Conservation (phyloP, 2,888 invertebrate species). For the Anorthoa munda region DNA sequence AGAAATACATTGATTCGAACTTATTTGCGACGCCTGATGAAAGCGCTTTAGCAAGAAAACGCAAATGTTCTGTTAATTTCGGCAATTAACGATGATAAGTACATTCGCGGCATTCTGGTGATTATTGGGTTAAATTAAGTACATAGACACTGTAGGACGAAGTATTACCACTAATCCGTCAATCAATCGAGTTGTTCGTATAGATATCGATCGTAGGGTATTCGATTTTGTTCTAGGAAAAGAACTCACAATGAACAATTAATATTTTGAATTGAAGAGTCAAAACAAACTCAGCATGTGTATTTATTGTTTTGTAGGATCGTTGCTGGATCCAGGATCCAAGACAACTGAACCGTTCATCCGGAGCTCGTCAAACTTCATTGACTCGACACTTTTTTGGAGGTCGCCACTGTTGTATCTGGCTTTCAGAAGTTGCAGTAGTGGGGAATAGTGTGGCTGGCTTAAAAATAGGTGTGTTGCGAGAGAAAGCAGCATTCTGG, state of each 20-base stretch:
- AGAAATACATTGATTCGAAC: not conserved
- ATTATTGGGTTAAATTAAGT: not conserved
- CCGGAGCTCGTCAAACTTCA: too few species aligned
- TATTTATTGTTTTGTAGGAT: too few species aligned
- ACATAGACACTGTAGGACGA: not conserved
- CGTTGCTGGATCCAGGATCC: too few species aligned
- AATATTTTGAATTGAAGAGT: too few species aligned
- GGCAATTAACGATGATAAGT: not conserved
- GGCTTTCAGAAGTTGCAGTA: too few species aligned
- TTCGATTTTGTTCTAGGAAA: not conserved
- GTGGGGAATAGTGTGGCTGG: too few species aligned
- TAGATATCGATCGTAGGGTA: not conserved
- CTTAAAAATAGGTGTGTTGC: too few species aligned
- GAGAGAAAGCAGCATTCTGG: too few species aligned
- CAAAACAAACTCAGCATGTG: too few species aligned
- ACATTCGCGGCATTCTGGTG: not conserved
- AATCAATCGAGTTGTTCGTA: not conserved
- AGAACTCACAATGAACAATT: not conserved
- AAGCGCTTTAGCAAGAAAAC: conserved; percentile 30
- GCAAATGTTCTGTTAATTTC: not conserved
- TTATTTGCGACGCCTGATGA: conserved; percentile 18
- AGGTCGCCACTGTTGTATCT: too few species aligned
- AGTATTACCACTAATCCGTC: not conserved
- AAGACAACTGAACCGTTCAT: too few species aligned
- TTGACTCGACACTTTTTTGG: too few species aligned